Evolutionary conservation across 2,113 vertebrate genomes (phyloP).

Genomic region (Albula goreensis): DNA sequence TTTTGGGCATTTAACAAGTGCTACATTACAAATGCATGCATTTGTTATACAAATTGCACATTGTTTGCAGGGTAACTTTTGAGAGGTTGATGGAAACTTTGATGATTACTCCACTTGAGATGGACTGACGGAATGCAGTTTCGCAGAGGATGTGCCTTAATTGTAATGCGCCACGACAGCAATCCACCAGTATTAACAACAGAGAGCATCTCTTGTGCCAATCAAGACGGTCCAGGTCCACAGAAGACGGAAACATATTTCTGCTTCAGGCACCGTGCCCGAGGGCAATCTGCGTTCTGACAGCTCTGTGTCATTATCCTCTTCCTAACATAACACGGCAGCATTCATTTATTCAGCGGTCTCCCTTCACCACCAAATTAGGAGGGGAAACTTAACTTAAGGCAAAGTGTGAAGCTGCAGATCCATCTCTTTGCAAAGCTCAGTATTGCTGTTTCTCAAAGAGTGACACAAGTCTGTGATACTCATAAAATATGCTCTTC

Average conservation of each 20-base stretch:
- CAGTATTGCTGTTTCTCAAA: too few species aligned
- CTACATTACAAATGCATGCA: neutral
- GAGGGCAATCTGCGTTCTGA: slow-evolving; percentile 26
- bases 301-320: slow-evolving; percentile 34
- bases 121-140: neutral
- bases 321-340: slow-evolving; percentile 35
- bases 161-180: neutral
- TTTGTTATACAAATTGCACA: neutral
- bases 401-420: neutral
- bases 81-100: neutral
- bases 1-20: neutral
- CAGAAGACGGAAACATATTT: slow-evolving; percentile 5
- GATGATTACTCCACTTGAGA: neutral
- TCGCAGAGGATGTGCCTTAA: neutral
- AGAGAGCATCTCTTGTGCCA: neutral
- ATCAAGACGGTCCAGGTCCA: neutral
- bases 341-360: slow-evolving; percentile 44
- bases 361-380: slow-evolving; percentile 25
- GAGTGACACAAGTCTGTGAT: too few species aligned
- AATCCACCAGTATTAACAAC: neutral
- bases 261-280: slow-evolving; percentile 27
- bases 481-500: too few species aligned
- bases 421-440: neutral
- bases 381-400: neutral
- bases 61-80: neutral